Conservation (phyloP, 2,113 vertebrate genomes). For the Phyllostomus hastatus region DNA sequence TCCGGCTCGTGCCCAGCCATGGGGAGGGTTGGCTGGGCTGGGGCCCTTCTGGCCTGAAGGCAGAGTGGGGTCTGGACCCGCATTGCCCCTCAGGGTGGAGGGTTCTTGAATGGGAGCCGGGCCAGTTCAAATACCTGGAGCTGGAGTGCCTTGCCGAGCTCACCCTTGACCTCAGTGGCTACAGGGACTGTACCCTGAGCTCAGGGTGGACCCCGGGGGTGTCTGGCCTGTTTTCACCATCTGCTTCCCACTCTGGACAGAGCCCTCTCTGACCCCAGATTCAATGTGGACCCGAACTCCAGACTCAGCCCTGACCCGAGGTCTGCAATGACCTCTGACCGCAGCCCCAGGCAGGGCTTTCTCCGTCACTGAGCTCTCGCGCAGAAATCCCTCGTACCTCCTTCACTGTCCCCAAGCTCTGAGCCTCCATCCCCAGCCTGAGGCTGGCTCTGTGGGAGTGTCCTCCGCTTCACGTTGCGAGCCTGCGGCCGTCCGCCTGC, state of each 20-base stretch:
- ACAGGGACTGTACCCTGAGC: not conserved
- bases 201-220: not conserved
- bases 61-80: not conserved
- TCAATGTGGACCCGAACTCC: not conserved
- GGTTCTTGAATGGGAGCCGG: rapidly evolving
- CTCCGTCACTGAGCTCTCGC: not conserved
- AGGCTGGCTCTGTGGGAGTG: not conserved
- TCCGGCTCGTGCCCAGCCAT: not conserved
- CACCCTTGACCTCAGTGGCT: not conserved
- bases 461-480: not conserved
- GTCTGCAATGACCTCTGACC: not conserved
- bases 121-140: not conserved
- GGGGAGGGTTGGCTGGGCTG: not conserved
- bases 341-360: not conserved
- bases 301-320: not conserved
- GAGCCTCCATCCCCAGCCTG: not conserved
- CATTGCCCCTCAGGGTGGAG: not conserved
- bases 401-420: not conserved
- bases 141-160: rapidly evolving
- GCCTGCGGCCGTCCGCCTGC: not conserved
- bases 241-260: not conserved
- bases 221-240: not conserved
- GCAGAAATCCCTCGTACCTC: not conserved
- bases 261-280: not conserved
- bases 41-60: not conserved